These are phyloP conservation scores for Euzetes globulus DNA, from an alignment of 2,888 invertebrate genomes.

Conservation along the genomic window DNA sequence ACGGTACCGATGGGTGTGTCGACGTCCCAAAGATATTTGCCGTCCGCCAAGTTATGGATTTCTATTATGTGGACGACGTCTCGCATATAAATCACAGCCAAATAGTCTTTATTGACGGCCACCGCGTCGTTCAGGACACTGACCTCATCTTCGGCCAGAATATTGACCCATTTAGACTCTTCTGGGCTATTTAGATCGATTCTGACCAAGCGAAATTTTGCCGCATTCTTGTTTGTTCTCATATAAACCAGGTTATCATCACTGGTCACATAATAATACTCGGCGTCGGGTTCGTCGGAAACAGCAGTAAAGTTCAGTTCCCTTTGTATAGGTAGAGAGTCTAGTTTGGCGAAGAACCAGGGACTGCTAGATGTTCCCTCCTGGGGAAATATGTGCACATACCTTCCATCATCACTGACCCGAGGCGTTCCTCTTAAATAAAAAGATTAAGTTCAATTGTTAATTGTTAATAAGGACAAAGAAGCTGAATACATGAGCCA, in stretches of 20 bases:
- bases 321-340: background rate
- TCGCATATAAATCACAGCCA: slow-evolving; percentile 49
- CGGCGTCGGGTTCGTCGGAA: slow-evolving; percentile 5
- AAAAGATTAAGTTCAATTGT: too few relatives aligned
- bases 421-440: slow-evolving; percentile 25
- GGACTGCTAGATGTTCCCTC: slow-evolving; percentile 32
- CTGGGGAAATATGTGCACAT: slow-evolving; percentile 32
- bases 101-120: slow-evolving; percentile 48
- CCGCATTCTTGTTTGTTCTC: slow-evolving; percentile 35
- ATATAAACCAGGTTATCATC: slow-evolving; percentile 32
- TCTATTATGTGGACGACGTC: slow-evolving; percentile 51
- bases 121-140: slow-evolving; percentile 49
- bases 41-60: slow-evolving; percentile 45
- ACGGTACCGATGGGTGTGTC: slow-evolving; percentile 49
- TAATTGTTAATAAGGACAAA: too few relatives aligned
- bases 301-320: slow-evolving; percentile 2
- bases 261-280: slow-evolving; percentile 33
- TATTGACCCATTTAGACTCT: slow-evolving; percentile 47
- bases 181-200: slow-evolving; percentile 18
- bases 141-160: slow-evolving; percentile 47
- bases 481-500: slow-evolving; percentile 29
- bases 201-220: slow-evolving; percentile 31
- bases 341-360: slow-evolving; percentile 31
- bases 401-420: slow-evolving; percentile 30
- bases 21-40: slow-evolving; percentile 46